Percentiles rank a stretch among this genome's conserved stretches.
Conservation (phyloP, 2,797 vertebrate genomes). For the Sebastes paucispinis region DNA sequence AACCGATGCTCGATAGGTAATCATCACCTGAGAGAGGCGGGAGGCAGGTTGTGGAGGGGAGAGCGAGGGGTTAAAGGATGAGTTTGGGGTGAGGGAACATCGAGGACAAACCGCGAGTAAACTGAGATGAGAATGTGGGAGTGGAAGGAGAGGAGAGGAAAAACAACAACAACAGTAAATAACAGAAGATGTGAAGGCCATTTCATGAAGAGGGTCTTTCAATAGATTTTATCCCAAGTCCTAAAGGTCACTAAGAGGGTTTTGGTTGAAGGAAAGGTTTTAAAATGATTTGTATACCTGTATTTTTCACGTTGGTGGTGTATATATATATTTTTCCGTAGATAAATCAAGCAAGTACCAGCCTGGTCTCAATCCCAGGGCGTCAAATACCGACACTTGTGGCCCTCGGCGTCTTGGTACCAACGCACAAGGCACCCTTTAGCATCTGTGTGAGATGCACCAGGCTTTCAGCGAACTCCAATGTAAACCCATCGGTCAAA, state of each 20-base stretch:
- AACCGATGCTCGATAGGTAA: slow-evolving; percentile 77
- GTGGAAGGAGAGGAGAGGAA: neutral
- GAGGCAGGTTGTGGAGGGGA: slow-evolving; percentile 14
- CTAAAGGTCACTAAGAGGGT: neutral
- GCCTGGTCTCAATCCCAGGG: no score
- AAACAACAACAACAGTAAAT: neutral
- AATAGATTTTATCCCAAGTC: neutral
- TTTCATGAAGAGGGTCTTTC: neutral
- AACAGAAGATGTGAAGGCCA: neutral
- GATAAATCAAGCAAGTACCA: no score
- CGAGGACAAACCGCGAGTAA: neutral
- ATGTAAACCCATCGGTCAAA: no score
- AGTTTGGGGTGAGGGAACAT: neutral
- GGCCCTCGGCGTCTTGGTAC: no score
- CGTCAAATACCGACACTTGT: no score
- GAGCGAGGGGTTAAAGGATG: slow-evolving; percentile 18
- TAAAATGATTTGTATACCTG: neutral
- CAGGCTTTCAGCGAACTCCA: no score
- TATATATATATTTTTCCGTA: no score
- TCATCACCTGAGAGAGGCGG: slow-evolving; percentile 71
- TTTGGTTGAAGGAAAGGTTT: neutral
- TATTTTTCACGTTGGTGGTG: neutral
- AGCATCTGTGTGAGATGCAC: no score
- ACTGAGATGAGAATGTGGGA: slow-evolving; percentile 2
- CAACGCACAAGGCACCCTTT: no score